Evolutionary conservation across 2,113 vertebrate genomes (phyloP).

Genomic region (Hippocampus comes): DNA sequence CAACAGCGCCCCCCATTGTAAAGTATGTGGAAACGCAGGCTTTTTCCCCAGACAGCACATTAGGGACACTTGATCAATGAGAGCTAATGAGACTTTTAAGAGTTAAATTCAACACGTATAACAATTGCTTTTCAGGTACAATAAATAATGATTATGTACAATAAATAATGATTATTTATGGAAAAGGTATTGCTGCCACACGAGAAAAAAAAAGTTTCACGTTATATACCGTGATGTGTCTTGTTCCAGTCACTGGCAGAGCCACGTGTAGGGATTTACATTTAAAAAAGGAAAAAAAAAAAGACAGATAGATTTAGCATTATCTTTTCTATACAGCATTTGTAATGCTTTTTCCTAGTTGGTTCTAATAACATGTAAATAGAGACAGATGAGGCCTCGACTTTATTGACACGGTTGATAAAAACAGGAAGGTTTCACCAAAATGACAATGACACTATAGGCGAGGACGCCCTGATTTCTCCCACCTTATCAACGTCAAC

Average conservation of each 20-base stretch:
- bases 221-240: too few relatives aligned
- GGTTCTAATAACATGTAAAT: not conserved
- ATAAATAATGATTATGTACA: too few relatives aligned
- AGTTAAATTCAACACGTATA: not conserved
- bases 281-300: not conserved
- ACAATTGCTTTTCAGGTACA: too few relatives aligned
- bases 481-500: conserved; percentile 2
- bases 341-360: not conserved
- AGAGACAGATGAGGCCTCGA: conserved; percentile 53
- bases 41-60: not conserved
- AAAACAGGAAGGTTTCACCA: conserved; percentile 59
- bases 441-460: conserved; percentile 43
- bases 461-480: conserved; percentile 48
- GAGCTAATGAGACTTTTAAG: not conserved
- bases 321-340: not conserved
- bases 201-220: too few relatives aligned
- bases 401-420: conserved; percentile 73
- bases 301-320: not conserved
- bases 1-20: conserved; percentile 15
- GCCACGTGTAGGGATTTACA: too few relatives aligned
- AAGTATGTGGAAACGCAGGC: not conserved
- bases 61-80: not conserved
- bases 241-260: too few relatives aligned
- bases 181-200: too few relatives aligned
- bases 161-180: too few relatives aligned